Evolutionary conservation across 2,797 vertebrate genomes (phyloP).

Genomic region (Chrosomus eos): DNA sequence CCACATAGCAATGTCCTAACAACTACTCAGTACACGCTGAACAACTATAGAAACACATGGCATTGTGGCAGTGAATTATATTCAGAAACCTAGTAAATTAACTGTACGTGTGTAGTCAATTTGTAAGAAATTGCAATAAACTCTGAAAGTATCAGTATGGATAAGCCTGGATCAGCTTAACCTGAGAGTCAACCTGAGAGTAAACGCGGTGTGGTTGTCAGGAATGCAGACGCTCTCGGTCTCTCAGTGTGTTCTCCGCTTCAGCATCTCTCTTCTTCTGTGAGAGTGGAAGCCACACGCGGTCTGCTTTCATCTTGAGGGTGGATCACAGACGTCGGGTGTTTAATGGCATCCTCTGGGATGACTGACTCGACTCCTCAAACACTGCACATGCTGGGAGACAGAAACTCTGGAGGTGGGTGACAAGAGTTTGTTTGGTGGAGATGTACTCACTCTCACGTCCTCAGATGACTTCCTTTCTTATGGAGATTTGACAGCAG

Average conservation of each 20-base stretch:
- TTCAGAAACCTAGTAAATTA: neutral
- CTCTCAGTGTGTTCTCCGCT: neutral
- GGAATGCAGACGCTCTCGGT: neutral
- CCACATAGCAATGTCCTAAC: neutral
- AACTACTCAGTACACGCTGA: neutral
- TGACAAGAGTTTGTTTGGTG: neutral
- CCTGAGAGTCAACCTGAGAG: neutral
- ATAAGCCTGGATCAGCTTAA: neutral
- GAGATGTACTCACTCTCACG: neutral
- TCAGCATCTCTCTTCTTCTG: neutral
- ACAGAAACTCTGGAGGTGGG: neutral
- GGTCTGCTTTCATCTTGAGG: neutral
- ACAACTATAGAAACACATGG: neutral
- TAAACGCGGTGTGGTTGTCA: neutral
- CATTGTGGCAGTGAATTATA: neutral
- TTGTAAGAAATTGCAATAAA: neutral
- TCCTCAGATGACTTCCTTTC: neutral
- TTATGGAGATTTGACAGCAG: neutral
- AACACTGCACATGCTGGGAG: neutral
- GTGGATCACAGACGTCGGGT: neutral
- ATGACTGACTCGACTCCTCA: neutral
- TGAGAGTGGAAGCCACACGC: neutral
- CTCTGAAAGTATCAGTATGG: neutral
- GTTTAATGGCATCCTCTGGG: constrained; percentile 27
- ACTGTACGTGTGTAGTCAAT: neutral